Evolutionary conservation across 2,797 vertebrate genomes (phyloP).

Genomic region (Tragelaphus eurycerus): DNA sequence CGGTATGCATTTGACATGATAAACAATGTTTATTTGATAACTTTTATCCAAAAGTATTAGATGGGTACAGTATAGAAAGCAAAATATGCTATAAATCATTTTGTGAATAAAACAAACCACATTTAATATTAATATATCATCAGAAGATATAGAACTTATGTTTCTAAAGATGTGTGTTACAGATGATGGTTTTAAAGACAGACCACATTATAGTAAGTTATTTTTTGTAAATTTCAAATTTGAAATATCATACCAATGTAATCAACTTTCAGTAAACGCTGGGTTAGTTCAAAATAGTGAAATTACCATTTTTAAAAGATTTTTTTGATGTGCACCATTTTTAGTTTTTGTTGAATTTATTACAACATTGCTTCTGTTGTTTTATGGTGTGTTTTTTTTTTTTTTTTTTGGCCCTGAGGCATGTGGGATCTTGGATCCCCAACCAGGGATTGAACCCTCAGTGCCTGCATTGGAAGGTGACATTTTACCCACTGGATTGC

Average conservation of each 20-base stretch:
- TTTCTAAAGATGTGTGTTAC: not conserved
- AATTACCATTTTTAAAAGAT: not conserved
- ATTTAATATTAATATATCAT: not conserved
- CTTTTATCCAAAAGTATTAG: not conserved
- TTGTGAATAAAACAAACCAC: not conserved
- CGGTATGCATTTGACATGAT: not conserved
- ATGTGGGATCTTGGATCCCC: not conserved
- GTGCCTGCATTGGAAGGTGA: not conserved
- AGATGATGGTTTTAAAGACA: not conserved
- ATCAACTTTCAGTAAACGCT: not conserved
- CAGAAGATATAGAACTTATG: not conserved
- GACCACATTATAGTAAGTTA: not conserved
- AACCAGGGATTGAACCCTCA: not conserved
- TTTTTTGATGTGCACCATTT: not conserved
- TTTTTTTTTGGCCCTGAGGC: not conserved
- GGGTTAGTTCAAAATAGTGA: not conserved
- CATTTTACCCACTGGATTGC: not conserved
- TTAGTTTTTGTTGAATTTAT: not conserved
- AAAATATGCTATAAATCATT: not conserved
- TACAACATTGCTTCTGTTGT: not conserved
- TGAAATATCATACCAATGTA: not conserved
- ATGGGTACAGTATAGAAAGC: not conserved
- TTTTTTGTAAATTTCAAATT: not conserved
- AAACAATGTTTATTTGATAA: not conserved
- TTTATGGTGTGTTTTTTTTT: not conserved